Evolutionary conservation across 2,888 invertebrate species (phyloP).

Genomic region (Eremobia ochroleuca): DNA sequence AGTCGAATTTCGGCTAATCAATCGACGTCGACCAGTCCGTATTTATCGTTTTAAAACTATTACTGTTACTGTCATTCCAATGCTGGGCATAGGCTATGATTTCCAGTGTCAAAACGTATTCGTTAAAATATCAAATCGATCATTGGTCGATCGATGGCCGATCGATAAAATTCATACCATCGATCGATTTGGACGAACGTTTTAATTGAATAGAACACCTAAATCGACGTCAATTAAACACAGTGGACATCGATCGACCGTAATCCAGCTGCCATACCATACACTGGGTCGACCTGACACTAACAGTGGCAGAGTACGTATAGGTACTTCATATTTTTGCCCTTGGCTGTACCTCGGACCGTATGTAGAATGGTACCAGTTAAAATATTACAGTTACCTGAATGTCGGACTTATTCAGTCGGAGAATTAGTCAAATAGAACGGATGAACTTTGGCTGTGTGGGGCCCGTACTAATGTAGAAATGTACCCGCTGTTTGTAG

Average conservation of each 20-base stretch:
- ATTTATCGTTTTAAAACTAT: background rate
- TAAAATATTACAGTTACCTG: conserved; percentile 63
- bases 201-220: background rate
- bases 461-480: conserved; percentile 53
- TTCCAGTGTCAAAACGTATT: too few species aligned
- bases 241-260: background rate
- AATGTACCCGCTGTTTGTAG: background rate
- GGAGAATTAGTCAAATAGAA: conserved; percentile 75
- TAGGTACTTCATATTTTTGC: background rate
- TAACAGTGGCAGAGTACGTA: background rate
- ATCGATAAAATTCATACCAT: background rate
- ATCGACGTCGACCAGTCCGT: background rate
- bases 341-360: conserved; percentile 18
- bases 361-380: conserved; percentile 43
- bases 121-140: background rate
- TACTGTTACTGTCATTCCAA: too few species aligned
- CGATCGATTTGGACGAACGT: background rate
- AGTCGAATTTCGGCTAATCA: background rate
- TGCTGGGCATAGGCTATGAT: too few species aligned
- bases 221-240: background rate
- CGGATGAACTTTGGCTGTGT: conserved; percentile 68
- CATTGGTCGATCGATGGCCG: background rate
- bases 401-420: conserved; percentile 55
- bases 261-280: background rate
- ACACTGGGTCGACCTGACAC: background rate